phyloP scores from a whole-genome alignment of 2,113 vertebrate genomes.

The Jaculus jaculus region DNA sequence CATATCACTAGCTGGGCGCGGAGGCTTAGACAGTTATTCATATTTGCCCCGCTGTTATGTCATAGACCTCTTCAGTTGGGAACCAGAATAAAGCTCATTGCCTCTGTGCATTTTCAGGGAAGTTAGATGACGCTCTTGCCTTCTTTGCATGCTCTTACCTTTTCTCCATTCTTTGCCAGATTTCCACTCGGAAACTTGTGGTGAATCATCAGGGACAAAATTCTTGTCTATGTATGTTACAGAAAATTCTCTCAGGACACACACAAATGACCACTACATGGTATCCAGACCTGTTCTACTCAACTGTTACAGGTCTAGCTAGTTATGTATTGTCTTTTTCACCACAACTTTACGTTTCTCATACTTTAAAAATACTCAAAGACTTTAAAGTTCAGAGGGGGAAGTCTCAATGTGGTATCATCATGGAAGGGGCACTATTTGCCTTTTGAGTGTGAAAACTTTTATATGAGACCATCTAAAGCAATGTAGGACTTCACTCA shows the following conservation, averaged over 20 bases:
- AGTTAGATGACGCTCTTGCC: rapidly evolving
- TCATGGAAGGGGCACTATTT: rapidly evolving
- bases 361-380: not conserved
- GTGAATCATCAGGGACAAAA: not conserved
- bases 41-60: not conserved
- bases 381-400: not conserved
- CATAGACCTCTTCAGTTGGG: not conserved
- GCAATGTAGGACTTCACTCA: not conserved
- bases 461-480: not conserved
- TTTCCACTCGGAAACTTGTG: not conserved
- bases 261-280: rapidly evolving
- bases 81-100: not conserved
- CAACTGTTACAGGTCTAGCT: not conserved
- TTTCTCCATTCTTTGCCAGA: not conserved
- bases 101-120: not conserved
- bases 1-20: not conserved
- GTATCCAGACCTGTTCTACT: too few species aligned
- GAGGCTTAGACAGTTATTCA: not conserved
- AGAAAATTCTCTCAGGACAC: not conserved
- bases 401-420: not conserved
- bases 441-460: not conserved
- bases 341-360: not conserved
- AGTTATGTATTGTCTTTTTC: not conserved
- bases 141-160: too few species aligned
- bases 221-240: not conserved